phyloP scores from a whole-genome alignment of 2,888 invertebrate genomes.

The Eumacrocentrus americanus region DNA sequence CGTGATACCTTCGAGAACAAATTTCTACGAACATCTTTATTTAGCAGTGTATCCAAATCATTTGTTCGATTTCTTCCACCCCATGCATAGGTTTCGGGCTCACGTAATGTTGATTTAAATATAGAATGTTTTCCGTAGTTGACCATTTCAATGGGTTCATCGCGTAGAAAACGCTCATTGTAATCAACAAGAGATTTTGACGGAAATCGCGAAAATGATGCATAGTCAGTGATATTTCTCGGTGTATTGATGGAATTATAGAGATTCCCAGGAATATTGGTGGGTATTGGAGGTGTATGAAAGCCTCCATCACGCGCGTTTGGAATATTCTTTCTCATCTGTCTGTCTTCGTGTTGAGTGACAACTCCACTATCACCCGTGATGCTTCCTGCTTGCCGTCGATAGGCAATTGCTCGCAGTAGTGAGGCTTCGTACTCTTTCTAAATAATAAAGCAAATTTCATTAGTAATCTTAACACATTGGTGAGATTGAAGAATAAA shows the following conservation, averaged over 20 bases:
- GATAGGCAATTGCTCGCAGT: slow-evolving; percentile 37
- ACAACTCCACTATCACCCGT: slow-evolving; percentile 48
- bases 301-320: not conserved
- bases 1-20: not conserved
- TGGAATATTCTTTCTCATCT: not conserved
- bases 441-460: slow-evolving; percentile 41
- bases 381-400: slow-evolving; percentile 38
- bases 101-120: not conserved
- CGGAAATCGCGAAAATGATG: not conserved
- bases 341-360: slow-evolving; percentile 44
- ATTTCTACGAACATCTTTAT: not conserved
- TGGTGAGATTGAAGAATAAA: not conserved
- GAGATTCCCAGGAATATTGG: not conserved
- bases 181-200: not conserved
- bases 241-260: not conserved
- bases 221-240: not conserved
- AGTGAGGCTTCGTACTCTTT: slow-evolving; percentile 53
- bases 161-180: not conserved
- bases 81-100: not conserved
- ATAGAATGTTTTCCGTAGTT: not conserved
- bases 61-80: not conserved
- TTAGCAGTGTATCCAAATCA: not conserved
- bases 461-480: not conserved
- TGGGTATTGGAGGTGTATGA: not conserved
- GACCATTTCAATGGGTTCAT: not conserved